Base-by-base conservation (phyloP, 2,888 invertebrate genomes). In the Machimus rusticus region DNA sequence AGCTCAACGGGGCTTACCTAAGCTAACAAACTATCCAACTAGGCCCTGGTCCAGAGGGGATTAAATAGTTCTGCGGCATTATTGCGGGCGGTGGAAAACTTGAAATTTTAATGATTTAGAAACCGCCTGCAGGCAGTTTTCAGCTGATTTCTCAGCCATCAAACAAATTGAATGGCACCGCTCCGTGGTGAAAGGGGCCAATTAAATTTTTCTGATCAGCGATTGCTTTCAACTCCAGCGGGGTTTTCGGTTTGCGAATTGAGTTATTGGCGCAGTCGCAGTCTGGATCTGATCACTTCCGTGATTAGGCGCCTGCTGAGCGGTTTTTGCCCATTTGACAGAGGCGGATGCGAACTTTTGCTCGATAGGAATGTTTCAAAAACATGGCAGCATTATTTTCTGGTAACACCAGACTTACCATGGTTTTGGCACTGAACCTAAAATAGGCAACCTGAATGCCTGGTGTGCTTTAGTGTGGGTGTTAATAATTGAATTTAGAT, bases 1-100 rank as follows among this genome's bases (percentile, higher is more conserved):
- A 16, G 37, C 28, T 23, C 16, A 28, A 2, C 19, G 76, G 34
- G 76, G 12, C 66, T 66, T 66, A 23, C 66, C 4, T 46, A 1
- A n/a, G 66, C 2, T 16, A 14, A 43, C 43, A 14, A 57, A 0
- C 23, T 57, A 23, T 57, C 55, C 23, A 12, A 66, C 12, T 23
- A 43, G 6, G 43, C 12, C 12, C 43, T 23, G 19, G 57, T 6
- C 5, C 2, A 9, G 66, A 4, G 96, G 99, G 92, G 23, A 12
- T 0, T 28, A 19, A 5, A 0, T 1, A 28, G 12, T 28, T 66
- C 12, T 8, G 28, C 4, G n/a, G 9, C 23, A 12, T 66, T 28
- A 12, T 66, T 66, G 66, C 66, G 28, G 28, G 66, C 66, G 66
- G 66, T 28, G 28, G 55, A 66, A 66, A 66, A 66, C 66, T 66